These are phyloP conservation scores for Allygus modestus DNA, from an alignment of 2,888 invertebrate genomes.

Conservation along the genomic window DNA sequence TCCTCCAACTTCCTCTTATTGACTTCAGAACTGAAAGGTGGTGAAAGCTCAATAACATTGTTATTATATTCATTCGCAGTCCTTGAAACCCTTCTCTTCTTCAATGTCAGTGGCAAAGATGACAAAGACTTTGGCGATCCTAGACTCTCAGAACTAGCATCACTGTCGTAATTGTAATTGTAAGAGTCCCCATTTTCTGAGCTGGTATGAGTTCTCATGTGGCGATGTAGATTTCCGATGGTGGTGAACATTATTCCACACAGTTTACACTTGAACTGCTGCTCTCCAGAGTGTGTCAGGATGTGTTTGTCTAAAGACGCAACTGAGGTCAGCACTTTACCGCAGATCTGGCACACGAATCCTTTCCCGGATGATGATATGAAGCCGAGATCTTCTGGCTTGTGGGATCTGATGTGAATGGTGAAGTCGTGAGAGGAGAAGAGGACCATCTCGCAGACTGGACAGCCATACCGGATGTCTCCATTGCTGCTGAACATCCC, in stretches of 20 bases:
- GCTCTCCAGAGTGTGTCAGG: slow-evolving; percentile 87
- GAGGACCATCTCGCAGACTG: slow-evolving; percentile 65
- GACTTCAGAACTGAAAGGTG: not conserved
- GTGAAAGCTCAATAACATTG: slow-evolving; percentile 60
- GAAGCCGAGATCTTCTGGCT: slow-evolving; percentile 70
- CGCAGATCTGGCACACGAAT: slow-evolving; percentile 82
- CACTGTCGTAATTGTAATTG: slow-evolving; percentile 64
- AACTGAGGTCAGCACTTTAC: slow-evolving; percentile 85
- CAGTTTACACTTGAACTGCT: slow-evolving; percentile 87
- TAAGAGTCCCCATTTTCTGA: slow-evolving; percentile 41
- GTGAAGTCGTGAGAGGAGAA: slow-evolving; percentile 81
- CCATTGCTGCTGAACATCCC: slow-evolving; percentile 18
- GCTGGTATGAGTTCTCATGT: slow-evolving; percentile 83
- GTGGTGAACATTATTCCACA: slow-evolving; percentile 90
- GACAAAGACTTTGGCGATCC: slow-evolving; percentile 56
- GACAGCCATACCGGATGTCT: slow-evolving; percentile 59
- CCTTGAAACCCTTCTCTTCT: slow-evolving; percentile 60
- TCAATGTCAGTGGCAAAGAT: slow-evolving; percentile 31
- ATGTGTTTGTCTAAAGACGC: slow-evolving; percentile 86
- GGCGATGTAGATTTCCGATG: slow-evolving; percentile 91
- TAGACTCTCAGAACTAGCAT: slow-evolving; percentile 65
- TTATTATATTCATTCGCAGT: slow-evolving; percentile 63
- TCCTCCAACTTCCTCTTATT: slow-evolving; percentile 58
- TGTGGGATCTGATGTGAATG: slow-evolving; percentile 82
- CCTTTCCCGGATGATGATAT: slow-evolving; percentile 73